Evolutionary conservation across 1,140 invertebrate species (phyloP).

Genomic region (Drosophila obscura): DNA sequence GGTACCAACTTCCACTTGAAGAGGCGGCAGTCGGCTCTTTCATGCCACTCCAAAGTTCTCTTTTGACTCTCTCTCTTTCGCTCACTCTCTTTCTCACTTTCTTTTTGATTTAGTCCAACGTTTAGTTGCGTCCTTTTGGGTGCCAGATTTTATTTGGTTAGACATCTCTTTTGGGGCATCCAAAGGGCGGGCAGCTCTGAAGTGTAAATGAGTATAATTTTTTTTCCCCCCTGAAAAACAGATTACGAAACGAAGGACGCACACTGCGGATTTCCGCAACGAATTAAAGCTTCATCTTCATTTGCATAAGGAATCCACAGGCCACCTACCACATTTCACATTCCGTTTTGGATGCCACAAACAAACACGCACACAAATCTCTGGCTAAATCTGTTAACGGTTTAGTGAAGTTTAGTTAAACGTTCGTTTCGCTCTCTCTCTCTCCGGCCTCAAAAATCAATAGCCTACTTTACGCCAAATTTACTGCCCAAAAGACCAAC

Average conservation of each 20-base stretch:
- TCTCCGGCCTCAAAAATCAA: conserved; percentile 43
- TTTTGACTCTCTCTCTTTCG: background rate
- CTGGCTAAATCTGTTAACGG: conserved; percentile 29
- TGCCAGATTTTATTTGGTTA: conserved; percentile 59
- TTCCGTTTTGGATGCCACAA: conserved; percentile 22
- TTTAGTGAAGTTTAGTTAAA: conserved; percentile 42
- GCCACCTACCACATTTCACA: no score
- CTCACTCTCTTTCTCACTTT: conserved; percentile 45
- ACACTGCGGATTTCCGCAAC: conserved; percentile 12
- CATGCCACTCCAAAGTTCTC: no score
- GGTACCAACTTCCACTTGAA: conserved; percentile 58
- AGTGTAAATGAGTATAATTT: conserved; percentile 76
- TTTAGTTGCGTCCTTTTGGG: conserved; percentile 54
- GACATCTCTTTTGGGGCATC: conserved; percentile 19
- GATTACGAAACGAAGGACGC: conserved; percentile 17
- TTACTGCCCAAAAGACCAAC: conserved; percentile 33
- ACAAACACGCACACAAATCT: conserved; percentile 10
- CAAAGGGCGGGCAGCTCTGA: conserved; percentile 39
- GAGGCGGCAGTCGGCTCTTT: conserved; percentile 9
- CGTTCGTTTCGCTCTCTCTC: conserved; percentile 5
- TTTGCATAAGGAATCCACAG: conserved; percentile 20
- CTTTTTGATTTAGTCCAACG: conserved; percentile 69
- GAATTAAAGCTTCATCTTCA: conserved; percentile 34
- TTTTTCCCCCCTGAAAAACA: conserved; percentile 45
- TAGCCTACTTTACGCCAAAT: conserved; percentile 50